phyloP scores from a whole-genome alignment of 2,888 invertebrate species.

The Harmothoe impar region DNA sequence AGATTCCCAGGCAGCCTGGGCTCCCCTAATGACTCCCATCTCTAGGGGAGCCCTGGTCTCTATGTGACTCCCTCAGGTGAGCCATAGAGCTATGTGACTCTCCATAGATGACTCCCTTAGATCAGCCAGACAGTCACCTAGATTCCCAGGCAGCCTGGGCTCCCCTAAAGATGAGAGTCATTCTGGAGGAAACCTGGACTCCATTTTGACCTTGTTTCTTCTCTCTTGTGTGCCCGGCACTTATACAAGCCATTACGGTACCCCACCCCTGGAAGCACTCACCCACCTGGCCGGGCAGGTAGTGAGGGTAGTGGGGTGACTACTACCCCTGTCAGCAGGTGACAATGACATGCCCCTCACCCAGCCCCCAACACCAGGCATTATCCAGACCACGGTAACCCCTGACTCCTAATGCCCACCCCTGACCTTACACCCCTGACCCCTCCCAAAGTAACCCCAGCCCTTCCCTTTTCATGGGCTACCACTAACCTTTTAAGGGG shows the following conservation, averaged over 20 bases:
- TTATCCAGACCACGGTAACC: conserved; percentile 43
- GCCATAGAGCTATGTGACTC: too few species aligned
- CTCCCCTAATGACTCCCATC: neutral
- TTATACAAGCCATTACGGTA: too few species aligned
- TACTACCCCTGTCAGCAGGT: conserved; percentile 19
- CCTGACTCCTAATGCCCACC: neutral
- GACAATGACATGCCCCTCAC: conserved; percentile 56
- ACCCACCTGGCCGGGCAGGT: conserved; percentile 45
- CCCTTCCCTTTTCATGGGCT: neutral
- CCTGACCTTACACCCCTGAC: conserved; percentile 42
- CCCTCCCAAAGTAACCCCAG: neutral
- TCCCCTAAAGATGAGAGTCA: too few species aligned
- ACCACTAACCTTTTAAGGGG: neutral
- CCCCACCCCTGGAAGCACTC: neutral
- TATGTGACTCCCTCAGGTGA: too few species aligned
- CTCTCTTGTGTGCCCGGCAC: too few species aligned
- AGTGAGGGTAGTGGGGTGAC: neutral
- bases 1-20: too few species aligned
- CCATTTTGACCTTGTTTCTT: too few species aligned
- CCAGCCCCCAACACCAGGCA: neutral
- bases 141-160: too few species aligned
- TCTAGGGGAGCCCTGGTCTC: too few species aligned
- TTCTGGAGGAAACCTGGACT: too few species aligned
- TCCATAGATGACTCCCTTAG: too few species aligned
- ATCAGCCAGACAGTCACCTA: too few species aligned